Base-by-base conservation (phyloP, 1,140 invertebrate genomes). In the Samia ricini region DNA sequence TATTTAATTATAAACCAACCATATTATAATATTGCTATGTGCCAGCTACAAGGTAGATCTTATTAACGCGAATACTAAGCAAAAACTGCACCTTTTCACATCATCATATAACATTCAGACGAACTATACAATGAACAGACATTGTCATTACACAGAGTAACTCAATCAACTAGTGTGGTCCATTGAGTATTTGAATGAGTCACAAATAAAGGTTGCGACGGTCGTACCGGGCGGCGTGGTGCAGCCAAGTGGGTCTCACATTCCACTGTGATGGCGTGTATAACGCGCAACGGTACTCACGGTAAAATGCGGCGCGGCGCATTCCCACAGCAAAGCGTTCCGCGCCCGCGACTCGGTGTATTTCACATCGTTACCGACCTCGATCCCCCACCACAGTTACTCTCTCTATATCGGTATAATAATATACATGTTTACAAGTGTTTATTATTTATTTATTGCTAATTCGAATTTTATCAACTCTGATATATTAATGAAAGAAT, bases 301-400 rank as follows among this genome's bases (percentile, higher is more conserved):
- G n/a, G n/a, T n/a, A n/a, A n/a, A n/a, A n/a, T n/a, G 66, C 74
- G 77, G 80, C 33, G 33, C 33, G 10, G 33, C 83, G 82, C 85
- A 87, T 88, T 88, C 87, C 83, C 87, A 89, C 76, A 81, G 79
- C 74, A 77, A 78, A 76, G 77, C 81, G 83, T 83, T 83, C 83
- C 87, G 81, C 77, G 57, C 66, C 66, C 19, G 8, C 33, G 33
- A 15, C 33, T 42, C 15, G 33, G n/a, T 42, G 15, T 42, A 15
- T 15, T 42, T 20, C n/a, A 26, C 19, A 18, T 42, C 36, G 19
- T 24, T 8, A 20, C 58, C 74, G 79, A 83, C 81, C 79, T 74
- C 81, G 74, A 79, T 77, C 68, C 76, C n/a, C 79, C 74, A 74
- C 75, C 69, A 62, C 20, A 23, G n/a, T 55, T 24, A 24, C 52